Evolutionary conservation across 2,113 vertebrate genomes (phyloP).

Genomic region (Hylia prasina): DNA sequence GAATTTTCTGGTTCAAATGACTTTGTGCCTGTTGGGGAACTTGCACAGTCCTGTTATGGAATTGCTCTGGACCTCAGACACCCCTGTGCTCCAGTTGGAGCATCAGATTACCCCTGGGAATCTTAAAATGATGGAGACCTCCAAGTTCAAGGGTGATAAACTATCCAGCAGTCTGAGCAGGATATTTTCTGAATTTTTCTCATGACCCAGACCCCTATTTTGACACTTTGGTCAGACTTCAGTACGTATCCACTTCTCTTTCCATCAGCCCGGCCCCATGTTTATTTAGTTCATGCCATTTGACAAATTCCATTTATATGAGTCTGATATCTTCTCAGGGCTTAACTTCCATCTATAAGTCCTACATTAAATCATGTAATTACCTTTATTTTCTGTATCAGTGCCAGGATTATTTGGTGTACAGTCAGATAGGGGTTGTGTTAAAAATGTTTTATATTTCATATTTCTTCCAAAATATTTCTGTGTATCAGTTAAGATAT

Average conservation of each 20-base stretch:
- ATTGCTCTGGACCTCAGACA: neutral
- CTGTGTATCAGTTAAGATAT: neutral
- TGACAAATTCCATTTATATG: neutral
- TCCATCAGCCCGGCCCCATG: neutral
- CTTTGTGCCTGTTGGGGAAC: neutral
- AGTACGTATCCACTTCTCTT: neutral
- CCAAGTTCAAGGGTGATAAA: neutral
- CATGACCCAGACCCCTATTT: neutral
- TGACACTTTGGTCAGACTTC: neutral
- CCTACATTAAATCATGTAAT: neutral
- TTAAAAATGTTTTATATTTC: neutral
- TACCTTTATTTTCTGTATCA: neutral
- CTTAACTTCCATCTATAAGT: neutral
- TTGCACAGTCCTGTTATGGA: neutral
- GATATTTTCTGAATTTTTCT: neutral
- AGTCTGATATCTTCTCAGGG: neutral
- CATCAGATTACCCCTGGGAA: neutral
- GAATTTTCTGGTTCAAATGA: neutral
- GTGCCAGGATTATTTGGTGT: neutral
- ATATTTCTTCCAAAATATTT: neutral
- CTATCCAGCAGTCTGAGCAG: neutral
- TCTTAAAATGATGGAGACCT: neutral
- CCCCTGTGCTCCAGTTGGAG: neutral
- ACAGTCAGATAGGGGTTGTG: neutral
- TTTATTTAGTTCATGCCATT: neutral